phyloP scores from a whole-genome alignment of 1,140 invertebrate species.

The Sarcophaga peregrina region DNA sequence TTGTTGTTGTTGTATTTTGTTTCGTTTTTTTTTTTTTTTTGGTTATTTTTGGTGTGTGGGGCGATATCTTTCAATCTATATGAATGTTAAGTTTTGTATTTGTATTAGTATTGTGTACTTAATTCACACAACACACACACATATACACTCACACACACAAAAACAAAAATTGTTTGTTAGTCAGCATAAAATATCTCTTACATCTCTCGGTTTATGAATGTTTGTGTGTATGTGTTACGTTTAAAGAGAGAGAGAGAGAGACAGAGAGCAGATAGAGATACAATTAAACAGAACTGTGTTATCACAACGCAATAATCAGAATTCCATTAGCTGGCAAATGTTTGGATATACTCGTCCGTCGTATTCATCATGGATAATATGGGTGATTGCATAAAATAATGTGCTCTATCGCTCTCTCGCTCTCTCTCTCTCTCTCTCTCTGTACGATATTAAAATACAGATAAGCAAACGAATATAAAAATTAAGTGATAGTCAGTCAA shows the following conservation, averaged over 20 bases:
- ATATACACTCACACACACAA: conserved; percentile 3
- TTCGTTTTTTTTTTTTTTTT: background rate
- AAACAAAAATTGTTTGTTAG: conserved; percentile 33
- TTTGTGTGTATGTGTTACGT: background rate
- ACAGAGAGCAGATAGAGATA: conserved; percentile 61
- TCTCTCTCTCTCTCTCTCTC: too few relatives aligned
- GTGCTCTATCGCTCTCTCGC: too few relatives aligned
- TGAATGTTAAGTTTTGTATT: conserved; percentile 35
- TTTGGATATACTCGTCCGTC: conserved; percentile 12
- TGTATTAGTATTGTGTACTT: too few relatives aligned
- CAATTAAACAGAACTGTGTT: conserved; percentile 66
- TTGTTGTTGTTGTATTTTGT: background rate
- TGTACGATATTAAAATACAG: background rate
- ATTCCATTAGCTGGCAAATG: conserved; percentile 64
- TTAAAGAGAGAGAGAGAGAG: too few relatives aligned
- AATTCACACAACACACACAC: too few relatives aligned
- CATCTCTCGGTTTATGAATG: background rate
- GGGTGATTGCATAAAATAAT: conserved; percentile 29
- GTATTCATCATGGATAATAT: conserved; percentile 23
- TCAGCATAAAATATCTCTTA: conserved; percentile 34
- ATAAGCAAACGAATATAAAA: background rate
- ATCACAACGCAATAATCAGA: conserved; percentile 67
- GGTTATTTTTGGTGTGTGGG: conserved; percentile 17
- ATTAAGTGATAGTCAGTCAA: too few relatives aligned
- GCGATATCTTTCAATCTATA: conserved; percentile 38